These are phyloP conservation scores for Stenchaetothrips biformis DNA, from an alignment of 2,888 invertebrate genomes.

Conservation along the genomic window DNA sequence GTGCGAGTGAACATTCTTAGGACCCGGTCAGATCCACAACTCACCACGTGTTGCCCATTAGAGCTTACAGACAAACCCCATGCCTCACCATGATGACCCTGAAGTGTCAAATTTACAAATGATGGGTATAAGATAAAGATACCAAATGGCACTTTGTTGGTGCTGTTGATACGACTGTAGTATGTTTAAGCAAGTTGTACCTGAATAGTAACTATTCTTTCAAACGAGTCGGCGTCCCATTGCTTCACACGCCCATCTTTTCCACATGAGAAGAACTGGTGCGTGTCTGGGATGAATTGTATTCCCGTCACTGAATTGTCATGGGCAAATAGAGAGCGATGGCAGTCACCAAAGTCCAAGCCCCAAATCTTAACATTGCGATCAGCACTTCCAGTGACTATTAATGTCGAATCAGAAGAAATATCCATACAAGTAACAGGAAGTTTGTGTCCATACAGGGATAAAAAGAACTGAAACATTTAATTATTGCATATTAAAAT, in stretches of 20 bases:
- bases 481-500: conserved; percentile 22
- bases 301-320: conserved; percentile 89
- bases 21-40: conserved; percentile 83
- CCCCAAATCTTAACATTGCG: conserved; percentile 97
- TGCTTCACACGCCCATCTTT: conserved; percentile 93
- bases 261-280: conserved; percentile 87
- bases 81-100: conserved; percentile 81
- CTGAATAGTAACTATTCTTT: conserved; percentile 81
- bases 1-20: conserved; percentile 80
- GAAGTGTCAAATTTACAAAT: conserved; percentile 35
- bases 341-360: conserved; percentile 97
- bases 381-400: conserved; percentile 93
- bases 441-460: conserved; percentile 92
- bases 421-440: conserved; percentile 93
- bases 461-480: conserved; percentile 73
- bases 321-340: conserved; percentile 91
- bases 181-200: conserved; percentile 47
- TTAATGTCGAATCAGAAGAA: conserved; percentile 76
- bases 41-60: conserved; percentile 70
- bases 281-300: conserved; percentile 84
- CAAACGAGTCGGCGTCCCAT: conserved; percentile 93
- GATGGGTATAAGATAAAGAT: conserved; percentile 26
- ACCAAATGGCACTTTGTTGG: neutral
- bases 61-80: conserved; percentile 70
- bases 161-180: neutral